These are phyloP conservation scores for Conomelus anceps DNA, from an alignment of 2,888 invertebrate genomes.

Conservation along the genomic window DNA sequence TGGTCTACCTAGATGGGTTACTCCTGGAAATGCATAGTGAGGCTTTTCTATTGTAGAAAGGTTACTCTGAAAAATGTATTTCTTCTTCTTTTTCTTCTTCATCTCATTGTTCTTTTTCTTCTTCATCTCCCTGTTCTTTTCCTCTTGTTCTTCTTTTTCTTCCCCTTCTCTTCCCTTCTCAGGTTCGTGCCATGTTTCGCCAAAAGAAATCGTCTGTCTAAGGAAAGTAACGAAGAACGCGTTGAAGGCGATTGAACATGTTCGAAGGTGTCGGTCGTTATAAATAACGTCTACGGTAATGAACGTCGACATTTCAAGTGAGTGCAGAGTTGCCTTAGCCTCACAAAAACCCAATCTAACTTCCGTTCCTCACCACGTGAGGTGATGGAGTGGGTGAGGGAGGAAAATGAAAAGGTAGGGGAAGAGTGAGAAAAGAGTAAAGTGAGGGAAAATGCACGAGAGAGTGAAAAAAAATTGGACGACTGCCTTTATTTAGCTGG, in stretches of 20 bases:
- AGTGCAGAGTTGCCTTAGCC: neutral
- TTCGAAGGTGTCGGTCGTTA: neutral
- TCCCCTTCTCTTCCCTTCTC: neutral
- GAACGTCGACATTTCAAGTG: neutral
- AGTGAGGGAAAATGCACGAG: no score
- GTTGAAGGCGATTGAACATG: neutral
- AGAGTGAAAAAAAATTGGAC: no score
- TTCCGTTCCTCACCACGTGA: neutral
- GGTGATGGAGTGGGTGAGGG: neutral
- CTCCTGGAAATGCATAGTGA: no score
- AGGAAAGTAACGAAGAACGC: neutral
- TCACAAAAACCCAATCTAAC: no score
- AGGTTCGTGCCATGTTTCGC: no score
- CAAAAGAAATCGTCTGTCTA: no score
- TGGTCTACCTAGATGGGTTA: no score
- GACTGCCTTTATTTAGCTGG: no score
- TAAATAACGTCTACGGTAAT: neutral
- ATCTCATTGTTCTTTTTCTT: neutral
- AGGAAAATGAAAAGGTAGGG: neutral
- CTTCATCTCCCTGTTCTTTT: neutral
- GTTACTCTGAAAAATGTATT: no score
- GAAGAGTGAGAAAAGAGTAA: no score
- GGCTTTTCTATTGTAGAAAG: no score
- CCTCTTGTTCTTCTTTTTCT: neutral
- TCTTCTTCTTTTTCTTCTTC: neutral